Base-by-base conservation (phyloP, 2,888 invertebrate species). In the Latrodectus hesperus region DNA sequence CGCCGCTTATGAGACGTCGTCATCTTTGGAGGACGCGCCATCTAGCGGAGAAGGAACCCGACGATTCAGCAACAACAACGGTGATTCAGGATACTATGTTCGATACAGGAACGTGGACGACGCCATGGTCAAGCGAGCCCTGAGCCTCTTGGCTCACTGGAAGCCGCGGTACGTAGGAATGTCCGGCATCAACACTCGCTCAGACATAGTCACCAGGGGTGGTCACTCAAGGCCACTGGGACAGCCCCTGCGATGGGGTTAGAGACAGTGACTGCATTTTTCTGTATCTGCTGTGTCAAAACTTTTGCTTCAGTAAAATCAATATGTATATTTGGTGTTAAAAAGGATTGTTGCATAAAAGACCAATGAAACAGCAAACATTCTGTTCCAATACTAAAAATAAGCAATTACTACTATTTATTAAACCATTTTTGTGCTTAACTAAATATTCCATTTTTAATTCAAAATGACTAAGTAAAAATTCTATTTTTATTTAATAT, bases 161-260 rank as follows among this genome's bases (percentile, higher is more conserved):
- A 81, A 76, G 22, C 86, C 86, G 2, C 81, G 67, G 38, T 77
- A 81, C 51, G 55, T 64, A 0, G 81, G 75, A 49, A 67, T 77
- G 51, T 55, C 75, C 74, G 74, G 71, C n/a, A 67, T 87, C 81
- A 87, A 87, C 49, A 87, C 86, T 8, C 70, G 86, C 55, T 87
- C 86, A 12, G 86, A 87, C n/a, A 65, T 78, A 12, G 86, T 81
- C 22, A 87, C 86, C 22, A 76, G 86, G 53, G 84, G 79, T 1
- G 67, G 79, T 0, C 81, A 76, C 17, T 52, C 86, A 0, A 71
- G 86, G 51, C 86, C 86, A 12, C 51, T 87, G 16, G 86, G 86
- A 16, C 86, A 87, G 26, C 86, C 86, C 60, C 68, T 87, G 38
- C 71, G 86, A 73, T 87, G 86, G 86, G 86, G 86, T 17, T 81